phyloP scores from a whole-genome alignment of 2,113 vertebrate genomes.

The Hiodon alosoides region DNA sequence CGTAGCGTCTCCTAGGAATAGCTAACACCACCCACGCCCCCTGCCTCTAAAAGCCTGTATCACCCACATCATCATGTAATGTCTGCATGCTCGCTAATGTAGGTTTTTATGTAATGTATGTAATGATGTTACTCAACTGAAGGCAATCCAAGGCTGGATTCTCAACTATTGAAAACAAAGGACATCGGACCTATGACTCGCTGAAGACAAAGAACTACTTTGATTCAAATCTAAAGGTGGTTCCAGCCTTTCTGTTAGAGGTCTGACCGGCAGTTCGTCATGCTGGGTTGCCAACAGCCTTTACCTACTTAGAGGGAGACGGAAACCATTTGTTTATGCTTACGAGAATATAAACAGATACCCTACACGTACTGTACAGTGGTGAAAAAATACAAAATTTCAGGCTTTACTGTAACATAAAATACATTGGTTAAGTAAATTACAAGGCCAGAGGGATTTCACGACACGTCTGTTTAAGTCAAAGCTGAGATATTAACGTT shows the following conservation, averaged over 20 bases:
- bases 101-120: too few species aligned
- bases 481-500: slow-evolving; percentile 29
- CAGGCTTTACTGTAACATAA: too few species aligned
- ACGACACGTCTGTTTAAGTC: slow-evolving; percentile 27
- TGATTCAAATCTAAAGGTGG: not conserved
- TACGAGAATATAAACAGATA: slow-evolving; percentile 36
- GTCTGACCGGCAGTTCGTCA: slow-evolving; percentile 18
- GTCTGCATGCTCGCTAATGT: too few species aligned
- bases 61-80: too few species aligned
- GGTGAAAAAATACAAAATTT: too few species aligned
- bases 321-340: slow-evolving; percentile 34
- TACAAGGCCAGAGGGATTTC: slow-evolving; percentile 23
- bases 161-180: too few species aligned
- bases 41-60: too few species aligned
- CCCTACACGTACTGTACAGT: slow-evolving; percentile 1
- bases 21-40: too few species aligned
- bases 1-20: too few species aligned
- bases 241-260: not conserved
- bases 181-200: not conserved
- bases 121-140: too few species aligned
- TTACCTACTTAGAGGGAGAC: slow-evolving; percentile 38
- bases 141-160: too few species aligned
- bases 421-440: slow-evolving; percentile 19
- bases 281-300: slow-evolving; percentile 20
- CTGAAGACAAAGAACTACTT: not conserved